Base-by-base conservation (phyloP, 2,888 invertebrate genomes). In the Asteroscopus sphinx region DNA sequence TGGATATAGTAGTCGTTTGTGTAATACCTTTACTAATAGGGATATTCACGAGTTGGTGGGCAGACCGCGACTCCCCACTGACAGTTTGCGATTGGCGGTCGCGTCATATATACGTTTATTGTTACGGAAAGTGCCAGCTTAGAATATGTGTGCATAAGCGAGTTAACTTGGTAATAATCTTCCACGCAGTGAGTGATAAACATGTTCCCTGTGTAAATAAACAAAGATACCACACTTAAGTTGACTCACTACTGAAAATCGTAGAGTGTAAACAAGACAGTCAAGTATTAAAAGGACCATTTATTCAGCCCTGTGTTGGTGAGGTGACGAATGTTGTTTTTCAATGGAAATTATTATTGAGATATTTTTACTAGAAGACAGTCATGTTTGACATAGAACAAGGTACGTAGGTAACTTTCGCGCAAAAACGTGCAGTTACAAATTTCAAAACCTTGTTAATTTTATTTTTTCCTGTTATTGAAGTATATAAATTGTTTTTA, bases 11-110 rank as follows among this genome's bases (percentile, higher is more conserved):
- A 73, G 77, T 77, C 76, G 81, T 85, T 85, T 83, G 83, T 85
- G 83, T 85, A 87, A 87, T 86, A 78, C 75, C 81, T 85, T 76
- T 79, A 79, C 87, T 86, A 86, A 87, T 87, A 87, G 81, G 87
- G 82, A 88, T 88, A 89, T 87, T 86, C 77, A 81, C 84, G 80
- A 77, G 83, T 81, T 76, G 77, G 81, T 80, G 77, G 77, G 77
- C 79, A 79, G 80, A 81, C 79, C 77, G 81, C 69, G 54, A 67
- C 61, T 64, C 64, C 65, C 61, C 70, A 73, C 79, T 82, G 85
- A 86, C 91, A 92, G 93, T 93, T 84, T 76, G 80, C 84, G 81
- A 82, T 80, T 76, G 81, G 80, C 83, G 76, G 77, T 77, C 88
- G 86, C 71, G 72, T 81, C 76, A 87, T 69, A 70, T 77, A 82